These are phyloP conservation scores for Drosophila yooni DNA, from an alignment of 2,888 invertebrate genomes.

Conservation along the genomic window DNA sequence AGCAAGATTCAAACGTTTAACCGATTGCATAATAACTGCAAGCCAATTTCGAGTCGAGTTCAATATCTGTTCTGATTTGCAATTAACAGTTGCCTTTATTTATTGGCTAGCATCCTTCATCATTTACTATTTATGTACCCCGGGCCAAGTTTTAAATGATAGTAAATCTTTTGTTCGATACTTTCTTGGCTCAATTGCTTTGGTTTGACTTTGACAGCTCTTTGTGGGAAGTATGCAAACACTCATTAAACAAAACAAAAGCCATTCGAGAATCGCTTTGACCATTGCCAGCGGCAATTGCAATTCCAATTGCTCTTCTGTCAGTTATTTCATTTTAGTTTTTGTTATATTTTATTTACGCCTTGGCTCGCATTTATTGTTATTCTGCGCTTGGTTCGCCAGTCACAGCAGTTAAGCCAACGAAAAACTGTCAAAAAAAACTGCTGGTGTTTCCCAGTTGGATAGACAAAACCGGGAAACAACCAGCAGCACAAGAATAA, in stretches of 20 bases:
- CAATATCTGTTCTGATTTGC: neutral
- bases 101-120: slow-evolving; percentile 12
- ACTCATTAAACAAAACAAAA: slow-evolving; percentile 49
- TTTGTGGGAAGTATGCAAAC: slow-evolving; percentile 32
- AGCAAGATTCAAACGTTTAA: neutral
- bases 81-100: neutral
- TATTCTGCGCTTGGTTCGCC: slow-evolving; percentile 7
- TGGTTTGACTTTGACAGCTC: slow-evolving; percentile 41
- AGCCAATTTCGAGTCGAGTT: neutral
- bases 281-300: slow-evolving; percentile 26
- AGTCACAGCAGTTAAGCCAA: slow-evolving; percentile 1
- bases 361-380: slow-evolving; percentile 25
- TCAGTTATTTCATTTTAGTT: neutral
- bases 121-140: slow-evolving; percentile 7
- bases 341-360: slow-evolving; percentile 1
- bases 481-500: slow-evolving; percentile 11
- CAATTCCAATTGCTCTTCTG: neutral
- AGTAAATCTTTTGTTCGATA: slow-evolving; percentile 24
- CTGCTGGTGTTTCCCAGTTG: slow-evolving; percentile 31
- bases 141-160: slow-evolving; percentile 17
- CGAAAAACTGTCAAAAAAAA: slow-evolving; percentile 31
- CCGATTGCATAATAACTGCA: neutral
- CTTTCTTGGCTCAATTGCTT: slow-evolving; percentile 10
- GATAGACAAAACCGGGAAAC: slow-evolving; percentile 4
- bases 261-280: slow-evolving; percentile 23